Percentiles rank a stretch among this genome's conserved stretches.
These are phyloP conservation scores for Malaclemys terrapin DNA, from an alignment of 2,113 vertebrate species.

Conservation along the genomic window DNA sequence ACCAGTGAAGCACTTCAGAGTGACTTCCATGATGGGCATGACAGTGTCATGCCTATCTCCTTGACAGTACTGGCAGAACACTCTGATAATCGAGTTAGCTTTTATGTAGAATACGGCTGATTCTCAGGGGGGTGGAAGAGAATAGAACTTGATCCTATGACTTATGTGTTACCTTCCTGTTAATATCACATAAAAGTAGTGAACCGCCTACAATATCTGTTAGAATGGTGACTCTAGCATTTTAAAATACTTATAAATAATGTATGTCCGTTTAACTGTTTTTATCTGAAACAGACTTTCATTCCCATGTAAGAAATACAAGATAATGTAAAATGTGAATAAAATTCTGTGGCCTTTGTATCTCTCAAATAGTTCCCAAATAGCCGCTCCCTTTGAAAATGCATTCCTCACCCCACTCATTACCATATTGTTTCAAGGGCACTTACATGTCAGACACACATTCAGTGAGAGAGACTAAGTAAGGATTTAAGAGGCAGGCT, in stretches of 20 bases:
- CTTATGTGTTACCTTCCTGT: background rate
- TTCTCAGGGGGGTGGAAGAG: background rate
- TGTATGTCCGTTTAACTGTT: background rate
- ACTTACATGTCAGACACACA: too few species aligned
- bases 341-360: background rate
- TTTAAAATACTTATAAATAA: background rate
- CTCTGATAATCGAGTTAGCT: background rate
- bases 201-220: background rate
- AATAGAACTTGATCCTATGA: background rate
- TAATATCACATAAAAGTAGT: constrained; percentile 15
- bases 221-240: background rate
- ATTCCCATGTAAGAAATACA: background rate
- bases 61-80: background rate
- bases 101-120: background rate
- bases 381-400: background rate
- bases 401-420: fast-evolving
- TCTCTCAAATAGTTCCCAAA: background rate
- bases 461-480: background rate
- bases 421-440: background rate
- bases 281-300: constrained; percentile 15
- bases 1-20: background rate
- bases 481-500: background rate
- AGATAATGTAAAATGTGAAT: background rate
- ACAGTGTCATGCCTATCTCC: background rate
- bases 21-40: background rate